phyloP scores from a whole-genome alignment of 2,113 vertebrate genomes.

The Pongo abelii region DNA sequence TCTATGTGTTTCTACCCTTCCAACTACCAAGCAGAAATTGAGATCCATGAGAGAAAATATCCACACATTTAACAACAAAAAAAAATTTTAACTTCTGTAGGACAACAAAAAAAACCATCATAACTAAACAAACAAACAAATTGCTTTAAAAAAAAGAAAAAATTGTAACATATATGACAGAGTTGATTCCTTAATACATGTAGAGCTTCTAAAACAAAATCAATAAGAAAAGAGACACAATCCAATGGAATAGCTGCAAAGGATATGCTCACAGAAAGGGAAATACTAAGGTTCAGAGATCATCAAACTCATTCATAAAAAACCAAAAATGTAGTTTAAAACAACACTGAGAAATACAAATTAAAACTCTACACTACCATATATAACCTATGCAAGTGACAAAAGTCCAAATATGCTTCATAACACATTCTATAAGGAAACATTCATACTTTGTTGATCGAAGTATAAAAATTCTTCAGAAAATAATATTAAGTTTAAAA shows the following conservation, averaged over 20 bases:
- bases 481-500: background rate
- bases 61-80: background rate
- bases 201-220: background rate
- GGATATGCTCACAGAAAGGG: background rate
- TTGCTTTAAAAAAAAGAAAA: background rate
- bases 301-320: constrained; percentile 11
- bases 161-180: background rate
- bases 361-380: background rate
- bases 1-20: background rate
- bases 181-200: background rate
- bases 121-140: background rate
- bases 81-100: background rate
- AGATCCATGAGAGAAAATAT: background rate
- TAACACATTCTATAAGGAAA: background rate
- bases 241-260: background rate
- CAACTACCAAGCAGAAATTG: background rate
- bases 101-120: background rate
- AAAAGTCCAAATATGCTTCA: background rate
- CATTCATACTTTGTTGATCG: background rate
- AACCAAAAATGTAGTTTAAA: background rate
- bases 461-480: background rate
- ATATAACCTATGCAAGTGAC: background rate
- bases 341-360: background rate
- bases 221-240: background rate
- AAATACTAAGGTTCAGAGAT: background rate